phyloP scores from a whole-genome alignment of 2,113 vertebrate species.

The Scopus umbretta region DNA sequence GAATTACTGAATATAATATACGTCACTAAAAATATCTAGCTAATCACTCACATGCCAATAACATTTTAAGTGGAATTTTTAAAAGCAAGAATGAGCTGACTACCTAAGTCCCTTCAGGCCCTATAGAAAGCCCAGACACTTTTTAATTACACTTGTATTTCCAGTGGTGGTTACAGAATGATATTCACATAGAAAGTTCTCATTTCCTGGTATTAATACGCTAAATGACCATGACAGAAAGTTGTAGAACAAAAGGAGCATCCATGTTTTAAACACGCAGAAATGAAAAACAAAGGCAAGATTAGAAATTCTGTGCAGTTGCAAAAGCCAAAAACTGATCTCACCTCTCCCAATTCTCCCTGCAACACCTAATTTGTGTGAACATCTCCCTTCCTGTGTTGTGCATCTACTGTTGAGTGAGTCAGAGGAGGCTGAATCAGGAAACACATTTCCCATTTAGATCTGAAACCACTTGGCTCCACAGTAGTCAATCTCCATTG shows the following conservation, averaged over 20 bases:
- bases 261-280: not conserved
- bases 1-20: conserved; percentile 16
- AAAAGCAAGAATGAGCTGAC: not conserved
- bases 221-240: not conserved
- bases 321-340: conserved; percentile 7
- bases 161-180: not conserved
- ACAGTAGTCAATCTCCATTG: not conserved
- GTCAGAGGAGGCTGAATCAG: not conserved
- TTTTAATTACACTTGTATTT: not conserved
- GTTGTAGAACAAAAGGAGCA: not conserved
- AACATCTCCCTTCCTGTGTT: not conserved
- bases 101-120: not conserved
- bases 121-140: not conserved
- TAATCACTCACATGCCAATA: not conserved
- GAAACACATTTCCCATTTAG: not conserved
- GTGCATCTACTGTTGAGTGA: not conserved
- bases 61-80: not conserved
- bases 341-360: not conserved
- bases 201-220: not conserved
- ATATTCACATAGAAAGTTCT: not conserved
- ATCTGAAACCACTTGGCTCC: not conserved
- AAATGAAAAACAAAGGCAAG: not conserved
- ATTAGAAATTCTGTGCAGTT: not conserved
- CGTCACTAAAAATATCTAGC: not conserved
- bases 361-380: not conserved